A percentile compares a stretch with the other conserved stretches of the same genome.
These are phyloP conservation scores for Iphiclides podalirius DNA, from an alignment of 2,888 invertebrate species.

Conservation along the genomic window DNA sequence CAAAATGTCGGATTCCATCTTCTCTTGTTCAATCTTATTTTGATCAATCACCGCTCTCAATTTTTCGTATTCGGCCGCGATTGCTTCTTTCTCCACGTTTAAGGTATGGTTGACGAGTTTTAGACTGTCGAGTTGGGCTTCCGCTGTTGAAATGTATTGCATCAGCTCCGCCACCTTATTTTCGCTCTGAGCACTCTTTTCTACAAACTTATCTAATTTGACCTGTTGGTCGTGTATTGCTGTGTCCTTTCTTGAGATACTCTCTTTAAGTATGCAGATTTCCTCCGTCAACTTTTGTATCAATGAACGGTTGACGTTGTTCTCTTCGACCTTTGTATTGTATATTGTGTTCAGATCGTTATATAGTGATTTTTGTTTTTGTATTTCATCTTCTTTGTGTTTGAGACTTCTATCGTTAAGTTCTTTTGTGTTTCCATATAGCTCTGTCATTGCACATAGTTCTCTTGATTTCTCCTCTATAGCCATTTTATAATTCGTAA, in stretches of 20 bases:
- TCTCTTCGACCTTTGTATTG: slow-evolving; percentile 46
- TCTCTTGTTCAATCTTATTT: slow-evolving; percentile 54
- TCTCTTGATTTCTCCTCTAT: slow-evolving; percentile 45
- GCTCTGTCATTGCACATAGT: slow-evolving; percentile 35
- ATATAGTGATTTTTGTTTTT: slow-evolving; percentile 35
- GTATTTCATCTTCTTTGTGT: slow-evolving; percentile 40
- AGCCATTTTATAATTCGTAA: slow-evolving; percentile 37
- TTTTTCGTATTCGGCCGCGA: slow-evolving; percentile 51
- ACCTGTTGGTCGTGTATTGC: slow-evolving; percentile 36
- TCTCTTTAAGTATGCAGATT: slow-evolving; percentile 42
- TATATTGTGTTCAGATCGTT: slow-evolving; percentile 44
- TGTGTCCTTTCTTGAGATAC: slow-evolving; percentile 40
- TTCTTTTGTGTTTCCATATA: slow-evolving; percentile 37
- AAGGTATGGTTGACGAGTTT: slow-evolving; percentile 51
- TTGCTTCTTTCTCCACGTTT: slow-evolving; percentile 49
- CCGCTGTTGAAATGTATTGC: slow-evolving; percentile 28
- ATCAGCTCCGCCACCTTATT: slow-evolving; percentile 38
- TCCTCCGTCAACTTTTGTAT: slow-evolving; percentile 47
- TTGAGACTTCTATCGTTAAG: slow-evolving; percentile 37
- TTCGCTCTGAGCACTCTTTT: slow-evolving; percentile 30
- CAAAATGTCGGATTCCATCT: slow-evolving; percentile 56
- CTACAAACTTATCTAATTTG: slow-evolving; percentile 24
- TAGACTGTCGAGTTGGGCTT: slow-evolving; percentile 44
- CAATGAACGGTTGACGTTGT: slow-evolving; percentile 36
- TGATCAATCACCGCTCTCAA: slow-evolving; percentile 51